Evolutionary conservation across 2,888 invertebrate species (phyloP).

Genomic region (Molorchus minor): DNA sequence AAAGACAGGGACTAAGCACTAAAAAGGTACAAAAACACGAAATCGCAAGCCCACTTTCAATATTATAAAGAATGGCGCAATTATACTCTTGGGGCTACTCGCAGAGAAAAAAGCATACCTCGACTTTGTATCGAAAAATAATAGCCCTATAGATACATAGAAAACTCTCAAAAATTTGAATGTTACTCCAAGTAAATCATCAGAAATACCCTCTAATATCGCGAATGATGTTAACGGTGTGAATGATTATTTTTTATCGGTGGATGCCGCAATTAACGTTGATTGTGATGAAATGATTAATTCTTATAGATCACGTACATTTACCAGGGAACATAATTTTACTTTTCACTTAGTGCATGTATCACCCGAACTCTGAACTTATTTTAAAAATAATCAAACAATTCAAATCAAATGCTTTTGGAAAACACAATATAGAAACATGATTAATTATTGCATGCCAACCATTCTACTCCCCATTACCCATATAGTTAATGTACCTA

Average conservation of each 20-base stretch:
- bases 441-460: conserved; percentile 4
- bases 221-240: background rate
- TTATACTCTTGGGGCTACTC: background rate
- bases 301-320: background rate
- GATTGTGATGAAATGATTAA: background rate
- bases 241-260: background rate
- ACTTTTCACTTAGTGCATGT: background rate
- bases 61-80: conserved; percentile 1
- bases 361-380: background rate
- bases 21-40: background rate
- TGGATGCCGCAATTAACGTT: background rate
- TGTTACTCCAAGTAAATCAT: background rate
- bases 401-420: conserved; percentile 2
- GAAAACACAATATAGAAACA: background rate
- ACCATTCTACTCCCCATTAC: background rate
- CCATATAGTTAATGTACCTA: conserved; percentile 14
- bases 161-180: background rate
- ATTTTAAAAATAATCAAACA: background rate
- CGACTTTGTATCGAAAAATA: background rate
- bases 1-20: conserved; percentile 4
- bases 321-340: background rate
- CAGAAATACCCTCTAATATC: background rate
- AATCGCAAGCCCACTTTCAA: background rate
- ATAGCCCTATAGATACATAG: background rate
- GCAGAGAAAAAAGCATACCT: conserved; percentile 1